Evolutionary conservation across 2,797 vertebrate species (phyloP).

Genomic region (Spheniscus humboldti): DNA sequence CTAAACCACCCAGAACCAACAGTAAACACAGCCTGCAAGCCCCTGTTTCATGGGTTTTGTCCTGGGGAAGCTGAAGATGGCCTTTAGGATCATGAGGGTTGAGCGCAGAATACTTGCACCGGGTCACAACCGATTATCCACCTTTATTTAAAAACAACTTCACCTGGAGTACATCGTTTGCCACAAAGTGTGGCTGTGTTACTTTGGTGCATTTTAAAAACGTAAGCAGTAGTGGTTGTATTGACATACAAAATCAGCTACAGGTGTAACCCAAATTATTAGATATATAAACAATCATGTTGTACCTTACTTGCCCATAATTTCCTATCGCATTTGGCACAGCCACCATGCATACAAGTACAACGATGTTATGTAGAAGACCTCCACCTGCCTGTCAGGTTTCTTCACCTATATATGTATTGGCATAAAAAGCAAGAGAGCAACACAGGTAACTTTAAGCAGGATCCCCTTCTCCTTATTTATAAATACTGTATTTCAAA

Average conservation of each 20-base stretch:
- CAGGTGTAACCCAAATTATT: not conserved
- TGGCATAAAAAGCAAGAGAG: not conserved
- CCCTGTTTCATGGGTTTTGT: rapidly evolving
- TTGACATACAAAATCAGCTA: not conserved
- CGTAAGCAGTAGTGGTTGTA: rapidly evolving
- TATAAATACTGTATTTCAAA: not conserved
- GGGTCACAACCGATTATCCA: rapidly evolving
- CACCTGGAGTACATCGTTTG: rapidly evolving
- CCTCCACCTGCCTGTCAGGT: rapidly evolving
- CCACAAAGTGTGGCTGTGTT: rapidly evolving
- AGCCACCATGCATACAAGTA: rapidly evolving
- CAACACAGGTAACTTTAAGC: too few relatives aligned
- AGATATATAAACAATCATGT: rapidly evolving
- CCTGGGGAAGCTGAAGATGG: rapidly evolving
- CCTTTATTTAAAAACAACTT: not conserved
- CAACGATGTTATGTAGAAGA: rapidly evolving
- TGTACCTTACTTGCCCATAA: rapidly evolving
- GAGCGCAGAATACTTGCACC: rapidly evolving
- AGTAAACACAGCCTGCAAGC: rapidly evolving
- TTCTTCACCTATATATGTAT: rapidly evolving
- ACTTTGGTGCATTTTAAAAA: not conserved
- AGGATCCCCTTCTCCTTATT: not conserved
- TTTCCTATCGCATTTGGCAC: rapidly evolving
- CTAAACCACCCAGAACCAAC: rapidly evolving
- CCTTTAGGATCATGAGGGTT: rapidly evolving